Percentiles rank a stretch among this genome's conserved stretches.
These are phyloP conservation scores for Temnothorax longispinosus DNA, from an alignment of 1,140 invertebrate species.

Conservation along the genomic window DNA sequence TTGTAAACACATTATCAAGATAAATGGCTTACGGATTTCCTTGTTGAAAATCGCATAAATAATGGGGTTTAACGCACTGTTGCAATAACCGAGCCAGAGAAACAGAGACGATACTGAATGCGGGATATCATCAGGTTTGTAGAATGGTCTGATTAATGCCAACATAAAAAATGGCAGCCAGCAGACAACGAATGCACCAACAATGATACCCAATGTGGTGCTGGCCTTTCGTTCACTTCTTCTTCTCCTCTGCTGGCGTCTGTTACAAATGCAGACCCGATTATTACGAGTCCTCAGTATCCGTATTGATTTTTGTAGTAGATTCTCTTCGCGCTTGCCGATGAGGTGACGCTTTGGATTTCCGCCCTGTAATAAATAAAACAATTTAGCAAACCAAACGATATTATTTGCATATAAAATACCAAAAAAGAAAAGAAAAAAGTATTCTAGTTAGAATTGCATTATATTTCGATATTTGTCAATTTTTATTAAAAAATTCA, in stretches of 20 bases:
- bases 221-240: constrained; percentile 94
- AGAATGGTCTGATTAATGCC: constrained; percentile 94
- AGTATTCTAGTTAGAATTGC: neutral
- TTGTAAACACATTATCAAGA: constrained; percentile 90
- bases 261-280: neutral
- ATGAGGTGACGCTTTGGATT: neutral
- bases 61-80: constrained; percentile 96
- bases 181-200: constrained; percentile 98
- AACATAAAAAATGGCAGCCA: constrained; percentile 99
- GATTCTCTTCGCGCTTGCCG: neutral
- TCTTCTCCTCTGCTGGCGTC: constrained; percentile 51
- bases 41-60: constrained; percentile 97
- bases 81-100: constrained; percentile 97
- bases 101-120: constrained; percentile 88
- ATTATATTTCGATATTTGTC: neutral
- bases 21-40: constrained; percentile 97
- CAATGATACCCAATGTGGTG: constrained; percentile 98
- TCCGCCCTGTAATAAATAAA: constrained; percentile 89
- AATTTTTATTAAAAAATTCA: too few relatives aligned
- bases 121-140: constrained; percentile 88
- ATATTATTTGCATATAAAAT: neutral
- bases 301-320: neutral
- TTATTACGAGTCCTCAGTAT: neutral
- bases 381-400: neutral
- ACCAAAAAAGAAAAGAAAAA: neutral